phyloP scores from a whole-genome alignment of 2,113 vertebrate genomes.

The Lepidothrix coronata region DNA sequence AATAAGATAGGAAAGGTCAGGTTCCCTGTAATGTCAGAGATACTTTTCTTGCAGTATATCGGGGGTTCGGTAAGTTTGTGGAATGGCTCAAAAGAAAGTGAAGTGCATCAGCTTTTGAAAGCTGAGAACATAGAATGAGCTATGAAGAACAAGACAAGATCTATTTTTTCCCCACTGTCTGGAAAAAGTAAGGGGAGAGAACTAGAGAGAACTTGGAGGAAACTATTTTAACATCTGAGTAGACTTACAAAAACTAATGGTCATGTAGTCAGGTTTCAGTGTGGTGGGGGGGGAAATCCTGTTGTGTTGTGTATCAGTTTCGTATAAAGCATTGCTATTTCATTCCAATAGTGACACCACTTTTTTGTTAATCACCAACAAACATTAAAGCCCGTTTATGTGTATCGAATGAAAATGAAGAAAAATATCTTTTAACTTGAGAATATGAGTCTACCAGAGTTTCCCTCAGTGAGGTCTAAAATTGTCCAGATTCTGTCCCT shows the following conservation, averaged over 20 bases:
- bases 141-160: background rate
- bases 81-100: background rate
- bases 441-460: background rate
- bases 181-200: background rate
- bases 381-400: background rate
- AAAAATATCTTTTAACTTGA: background rate
- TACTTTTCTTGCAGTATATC: background rate
- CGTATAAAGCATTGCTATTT: background rate
- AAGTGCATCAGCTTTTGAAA: background rate
- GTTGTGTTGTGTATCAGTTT: background rate
- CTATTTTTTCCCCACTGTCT: background rate
- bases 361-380: background rate
- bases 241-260: background rate
- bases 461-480: background rate
- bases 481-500: background rate
- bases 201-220: background rate
- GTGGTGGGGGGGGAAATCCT: accelerated
- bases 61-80: background rate
- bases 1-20: background rate
- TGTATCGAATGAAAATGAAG: background rate
- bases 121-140: background rate
- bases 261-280: background rate
- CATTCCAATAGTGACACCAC: background rate
- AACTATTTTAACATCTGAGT: background rate
- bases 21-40: background rate